Conservation (phyloP, 2,888 invertebrate species). For the Andrena dorsata region DNA sequence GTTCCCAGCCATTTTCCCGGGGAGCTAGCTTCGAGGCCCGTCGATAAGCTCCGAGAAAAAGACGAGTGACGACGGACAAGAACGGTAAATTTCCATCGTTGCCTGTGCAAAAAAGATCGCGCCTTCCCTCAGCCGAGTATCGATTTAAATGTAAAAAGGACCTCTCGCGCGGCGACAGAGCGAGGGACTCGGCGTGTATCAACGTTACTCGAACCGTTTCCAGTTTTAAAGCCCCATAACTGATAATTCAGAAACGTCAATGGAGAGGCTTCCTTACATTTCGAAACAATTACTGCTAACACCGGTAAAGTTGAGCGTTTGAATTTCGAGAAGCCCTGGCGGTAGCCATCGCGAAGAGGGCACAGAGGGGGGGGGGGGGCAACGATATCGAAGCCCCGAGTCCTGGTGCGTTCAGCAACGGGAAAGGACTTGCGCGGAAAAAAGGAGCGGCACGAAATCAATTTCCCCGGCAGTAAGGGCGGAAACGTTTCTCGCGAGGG, state of each 20-base stretch:
- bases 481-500: slow-evolving; percentile 4
- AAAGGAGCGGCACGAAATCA: slow-evolving; percentile 21
- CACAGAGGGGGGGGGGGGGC: background rate
- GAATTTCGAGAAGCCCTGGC: no score
- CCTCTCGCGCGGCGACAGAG: background rate
- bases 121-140: slow-evolving; percentile 40
- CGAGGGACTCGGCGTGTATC: background rate
- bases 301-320: no score
- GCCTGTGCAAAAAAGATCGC: slow-evolving; percentile 25
- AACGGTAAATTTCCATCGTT: slow-evolving; percentile 35
- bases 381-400: background rate
- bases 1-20: slow-evolving; percentile 16
- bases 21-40: slow-evolving; percentile 3
- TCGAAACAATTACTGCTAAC: no score
- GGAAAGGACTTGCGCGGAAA: background rate
- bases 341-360: no score
- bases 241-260: background rate
- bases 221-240: background rate
- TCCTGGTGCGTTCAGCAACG: background rate
- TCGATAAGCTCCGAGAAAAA: slow-evolving; percentile 31
- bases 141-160: slow-evolving; percentile 67
- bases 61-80: slow-evolving; percentile 17
- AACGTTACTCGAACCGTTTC: background rate
- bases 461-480: slow-evolving; percentile 12
- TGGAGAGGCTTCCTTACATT: no score